Evolutionary conservation across 1,140 invertebrate species (phyloP).

Genomic region (Drosophila subobscura): DNA sequence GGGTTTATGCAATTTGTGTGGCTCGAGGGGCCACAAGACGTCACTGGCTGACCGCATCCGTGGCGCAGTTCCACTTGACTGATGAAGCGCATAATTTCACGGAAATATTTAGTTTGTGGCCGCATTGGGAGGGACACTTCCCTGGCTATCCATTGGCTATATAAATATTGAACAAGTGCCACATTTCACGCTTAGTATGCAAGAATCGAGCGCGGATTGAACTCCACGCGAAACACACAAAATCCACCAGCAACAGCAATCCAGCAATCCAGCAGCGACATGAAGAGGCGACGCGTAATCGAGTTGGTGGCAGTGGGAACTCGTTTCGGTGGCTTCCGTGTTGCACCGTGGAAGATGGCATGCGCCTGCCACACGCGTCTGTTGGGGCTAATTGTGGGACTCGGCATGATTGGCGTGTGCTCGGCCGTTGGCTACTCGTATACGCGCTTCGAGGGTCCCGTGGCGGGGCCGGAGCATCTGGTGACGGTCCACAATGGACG

Average conservation of each 20-base stretch:
- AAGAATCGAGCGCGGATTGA: constrained; percentile 38
- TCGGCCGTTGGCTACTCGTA: constrained; percentile 86
- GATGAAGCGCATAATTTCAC: constrained; percentile 78
- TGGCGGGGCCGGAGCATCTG: constrained; percentile 86
- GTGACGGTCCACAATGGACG: constrained; percentile 85
- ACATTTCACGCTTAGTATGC: constrained; percentile 77
- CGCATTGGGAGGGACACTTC: constrained; percentile 37
- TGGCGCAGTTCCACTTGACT: constrained; percentile 52
- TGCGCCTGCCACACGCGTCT: constrained; percentile 36
- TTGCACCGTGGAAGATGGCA: constrained; percentile 51
- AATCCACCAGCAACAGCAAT: constrained; percentile 6
- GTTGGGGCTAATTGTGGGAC: constrained; percentile 49
- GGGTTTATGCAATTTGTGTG: constrained; percentile 35
- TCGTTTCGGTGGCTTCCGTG: constrained; percentile 68
- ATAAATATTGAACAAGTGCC: constrained; percentile 77
- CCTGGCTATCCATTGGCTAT: constrained; percentile 28
- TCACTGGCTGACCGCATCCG: constrained; percentile 50
- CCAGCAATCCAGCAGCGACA: constrained; percentile 32
- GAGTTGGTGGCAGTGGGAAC: constrained; percentile 13
- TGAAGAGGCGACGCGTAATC: constrained; percentile 67
- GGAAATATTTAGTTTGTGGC: constrained; percentile 66
- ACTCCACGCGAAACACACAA: constrained; percentile 5
- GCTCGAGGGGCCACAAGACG: constrained; percentile 7
- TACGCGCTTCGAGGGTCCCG: constrained; percentile 87
- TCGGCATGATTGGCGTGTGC: constrained; percentile 54